Base-by-base conservation (phyloP, 1,140 invertebrate species). In the Drosophila nasuta region DNA sequence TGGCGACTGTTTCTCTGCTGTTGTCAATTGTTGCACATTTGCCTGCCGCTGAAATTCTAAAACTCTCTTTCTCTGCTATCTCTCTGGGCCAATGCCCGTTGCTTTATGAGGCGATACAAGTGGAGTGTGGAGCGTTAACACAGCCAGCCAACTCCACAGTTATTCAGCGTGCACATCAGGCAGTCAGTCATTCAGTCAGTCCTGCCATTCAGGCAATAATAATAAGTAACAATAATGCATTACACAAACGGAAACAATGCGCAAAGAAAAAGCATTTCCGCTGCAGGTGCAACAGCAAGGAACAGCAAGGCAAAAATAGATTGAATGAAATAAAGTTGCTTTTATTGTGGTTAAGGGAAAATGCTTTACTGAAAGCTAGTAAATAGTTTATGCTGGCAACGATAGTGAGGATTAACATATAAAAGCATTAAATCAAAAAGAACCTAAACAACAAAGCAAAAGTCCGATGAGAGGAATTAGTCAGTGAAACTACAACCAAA, bases 21-120 rank as follows among this genome's bases (percentile, higher is more conserved):
- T 88, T 89, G 83, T 88, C 85, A 88, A 88, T 88, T 88, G 83
- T 89, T 89, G 83, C 85, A 77, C 83, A 88, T 87, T 87, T 87
- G 62, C 68, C 75, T 74, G 76, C 13, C 77, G 49, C 59, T 38
- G 57, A 43, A 62, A 59, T 11, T 38, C 52, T 45, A 66, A 45
- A 67, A 45, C 57, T 68, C 43, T 3, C 3, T 25, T 4, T 25
- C 20, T 25, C 3, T 25, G 13, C 20, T 25, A 25, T 25, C 20
- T 25, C 20, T 58, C 69, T 80, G 81, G 81, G 81, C 81, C 81
- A 83, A 83, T 80, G 81, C 73, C 81, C 81, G 81, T 41, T 76
- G 74, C 63, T 76, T 20, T 59, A 76, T 81, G 72, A 63, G 45
- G 60, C 78, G 72, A 71, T 25, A 25, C 35, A 38, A 66, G 75